phyloP scores from a whole-genome alignment of 2,888 invertebrate species.

The Barypeithes pellucidus region DNA sequence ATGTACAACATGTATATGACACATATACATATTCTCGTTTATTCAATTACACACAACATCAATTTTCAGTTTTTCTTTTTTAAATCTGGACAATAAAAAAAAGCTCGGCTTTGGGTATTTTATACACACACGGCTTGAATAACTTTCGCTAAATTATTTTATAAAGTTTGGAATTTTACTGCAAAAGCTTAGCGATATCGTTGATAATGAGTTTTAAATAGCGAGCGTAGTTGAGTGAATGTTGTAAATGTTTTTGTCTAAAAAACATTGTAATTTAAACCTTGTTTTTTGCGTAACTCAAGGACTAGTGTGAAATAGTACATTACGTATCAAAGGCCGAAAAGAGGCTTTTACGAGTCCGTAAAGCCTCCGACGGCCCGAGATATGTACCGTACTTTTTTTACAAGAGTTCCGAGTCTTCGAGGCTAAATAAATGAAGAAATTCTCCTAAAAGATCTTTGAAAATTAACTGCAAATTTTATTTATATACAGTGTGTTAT shows the following conservation, averaged over 20 bases:
- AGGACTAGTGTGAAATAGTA: not conserved
- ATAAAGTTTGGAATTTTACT: conserved; percentile 35
- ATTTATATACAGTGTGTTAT: no score
- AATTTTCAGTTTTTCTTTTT: conserved; percentile 17
- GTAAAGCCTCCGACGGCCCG: no score
- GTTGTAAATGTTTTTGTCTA: conserved; percentile 18
- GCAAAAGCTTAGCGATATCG: conserved; percentile 36
- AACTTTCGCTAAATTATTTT: conserved; percentile 25
- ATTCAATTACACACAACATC: conserved; percentile 1
- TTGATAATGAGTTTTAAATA: conserved; percentile 38
- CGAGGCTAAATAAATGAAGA: no score
- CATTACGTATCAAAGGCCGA: no score
- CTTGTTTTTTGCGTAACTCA: conserved; percentile 3
- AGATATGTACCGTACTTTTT: no score
- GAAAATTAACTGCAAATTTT: no score
- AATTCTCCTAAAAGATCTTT: no score
- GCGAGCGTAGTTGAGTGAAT: conserved; percentile 33
- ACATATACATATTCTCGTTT: no score
- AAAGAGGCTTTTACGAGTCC: no score
- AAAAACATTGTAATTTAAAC: conserved; percentile 13
- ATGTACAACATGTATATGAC: no score
- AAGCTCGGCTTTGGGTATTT: not conserved
- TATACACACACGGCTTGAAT: conserved; percentile 4
- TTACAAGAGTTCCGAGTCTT: no score
- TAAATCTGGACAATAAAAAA: not conserved